These are phyloP conservation scores for Chlamydotis undulata DNA, from an alignment of 2,113 vertebrate species.

Conservation along the genomic window DNA sequence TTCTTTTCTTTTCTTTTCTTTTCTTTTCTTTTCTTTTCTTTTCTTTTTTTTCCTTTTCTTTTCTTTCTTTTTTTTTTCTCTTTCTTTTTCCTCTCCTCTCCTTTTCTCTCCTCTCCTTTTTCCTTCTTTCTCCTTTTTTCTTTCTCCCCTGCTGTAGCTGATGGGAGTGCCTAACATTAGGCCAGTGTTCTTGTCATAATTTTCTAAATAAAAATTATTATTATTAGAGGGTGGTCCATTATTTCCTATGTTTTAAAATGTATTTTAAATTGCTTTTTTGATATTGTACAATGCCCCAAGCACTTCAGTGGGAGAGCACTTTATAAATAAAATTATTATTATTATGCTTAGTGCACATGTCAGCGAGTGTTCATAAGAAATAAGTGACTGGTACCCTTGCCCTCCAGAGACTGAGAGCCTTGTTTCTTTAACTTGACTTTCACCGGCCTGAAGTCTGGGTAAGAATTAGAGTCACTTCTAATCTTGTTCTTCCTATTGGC, in stretches of 20 bases:
- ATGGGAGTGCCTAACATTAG: background rate
- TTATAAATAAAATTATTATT: slow-evolving; percentile 66
- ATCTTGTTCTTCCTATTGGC: slow-evolving; percentile 70
- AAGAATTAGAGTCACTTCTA: slow-evolving; percentile 70
- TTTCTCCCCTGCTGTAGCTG: background rate
- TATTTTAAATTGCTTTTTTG: slow-evolving; percentile 46
- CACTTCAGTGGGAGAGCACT: slow-evolving; percentile 32
- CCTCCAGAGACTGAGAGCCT: slow-evolving; percentile 66
- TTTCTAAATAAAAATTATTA: slow-evolving; percentile 37
- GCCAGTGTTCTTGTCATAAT: slow-evolving; percentile 10
- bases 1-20: accelerated
- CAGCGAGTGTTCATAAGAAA: slow-evolving; percentile 52
- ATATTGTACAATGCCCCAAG: slow-evolving; percentile 35
- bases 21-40: accelerated
- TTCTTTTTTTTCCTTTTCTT: accelerated
- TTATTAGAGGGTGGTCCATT: slow-evolving; percentile 35
- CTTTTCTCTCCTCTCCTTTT: too few species aligned
- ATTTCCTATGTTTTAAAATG: slow-evolving; percentile 50
- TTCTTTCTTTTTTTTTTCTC: accelerated
- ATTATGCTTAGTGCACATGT: slow-evolving; percentile 60
- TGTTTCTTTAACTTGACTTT: slow-evolving; percentile 68
- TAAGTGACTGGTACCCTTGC: slow-evolving; percentile 63
- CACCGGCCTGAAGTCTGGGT: slow-evolving; percentile 52
- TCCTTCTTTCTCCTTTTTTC: background rate
- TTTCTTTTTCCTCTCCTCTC: background rate